A percentile compares a stretch with the other conserved stretches of the same genome.
Conservation (phyloP, 2,797 vertebrate genomes). For the Acanthornis magna region DNA sequence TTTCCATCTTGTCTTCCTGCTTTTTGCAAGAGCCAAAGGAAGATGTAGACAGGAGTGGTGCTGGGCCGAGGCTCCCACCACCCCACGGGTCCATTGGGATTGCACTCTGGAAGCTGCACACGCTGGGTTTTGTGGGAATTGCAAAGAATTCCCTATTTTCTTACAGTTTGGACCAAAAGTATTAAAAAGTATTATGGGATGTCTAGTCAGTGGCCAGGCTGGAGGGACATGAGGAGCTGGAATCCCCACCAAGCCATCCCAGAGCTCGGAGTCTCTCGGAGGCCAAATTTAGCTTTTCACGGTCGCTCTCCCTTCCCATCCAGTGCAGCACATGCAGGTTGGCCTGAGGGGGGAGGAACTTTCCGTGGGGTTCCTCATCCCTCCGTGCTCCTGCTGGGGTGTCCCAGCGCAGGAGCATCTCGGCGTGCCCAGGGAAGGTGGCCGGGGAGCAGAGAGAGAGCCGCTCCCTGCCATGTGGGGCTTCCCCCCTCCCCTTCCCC, state of each 20-base stretch:
- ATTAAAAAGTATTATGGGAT: not conserved
- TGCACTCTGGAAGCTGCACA: fast-evolving
- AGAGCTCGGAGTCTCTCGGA: fast-evolving
- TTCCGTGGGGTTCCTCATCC: not conserved
- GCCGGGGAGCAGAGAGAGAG: not conserved
- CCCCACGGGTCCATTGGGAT: fast-evolving
- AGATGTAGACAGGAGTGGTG: fast-evolving
- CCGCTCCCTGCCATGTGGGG: fast-evolving
- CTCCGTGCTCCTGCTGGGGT: fast-evolving
- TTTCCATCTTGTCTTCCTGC: not conserved
- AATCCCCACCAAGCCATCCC: fast-evolving
- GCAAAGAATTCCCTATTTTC: not conserved
- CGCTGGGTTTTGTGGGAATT: not conserved
- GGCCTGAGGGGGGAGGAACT: fast-evolving
- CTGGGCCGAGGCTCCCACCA: not conserved
- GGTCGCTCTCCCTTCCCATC: fast-evolving
- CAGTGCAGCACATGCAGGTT: fast-evolving
- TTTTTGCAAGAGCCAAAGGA: not conserved
- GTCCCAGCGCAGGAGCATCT: not conserved
- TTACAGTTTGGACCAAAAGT: not conserved
- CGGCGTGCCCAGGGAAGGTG: not conserved
- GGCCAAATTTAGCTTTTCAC: not conserved
- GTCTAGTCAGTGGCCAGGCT: not conserved
- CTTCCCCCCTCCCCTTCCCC: not conserved
- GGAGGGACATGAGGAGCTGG: not conserved